phyloP scores from a whole-genome alignment of 2,113 vertebrate genomes.

The Neodon shergylaensis region DNA sequence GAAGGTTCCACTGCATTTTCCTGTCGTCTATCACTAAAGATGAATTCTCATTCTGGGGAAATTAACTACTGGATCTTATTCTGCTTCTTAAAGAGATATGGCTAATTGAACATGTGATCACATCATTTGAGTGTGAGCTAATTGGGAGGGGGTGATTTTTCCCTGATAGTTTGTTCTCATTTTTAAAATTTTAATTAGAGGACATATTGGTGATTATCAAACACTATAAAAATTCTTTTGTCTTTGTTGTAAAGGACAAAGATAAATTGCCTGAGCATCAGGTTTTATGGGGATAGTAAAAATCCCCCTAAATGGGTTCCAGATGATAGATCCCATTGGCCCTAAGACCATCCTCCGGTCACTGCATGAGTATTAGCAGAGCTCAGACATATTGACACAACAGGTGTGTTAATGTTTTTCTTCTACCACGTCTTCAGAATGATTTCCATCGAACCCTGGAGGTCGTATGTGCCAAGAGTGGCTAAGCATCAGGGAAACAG shows the following conservation, averaged over 20 bases:
- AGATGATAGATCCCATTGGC: background rate
- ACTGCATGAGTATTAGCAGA: background rate
- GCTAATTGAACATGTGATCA: background rate
- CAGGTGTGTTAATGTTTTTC: background rate
- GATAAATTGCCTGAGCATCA: slow-evolving; percentile 41
- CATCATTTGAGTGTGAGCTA: background rate
- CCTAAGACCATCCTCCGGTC: background rate
- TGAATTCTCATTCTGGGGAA: background rate
- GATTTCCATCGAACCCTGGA: background rate
- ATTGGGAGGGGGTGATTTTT: background rate
- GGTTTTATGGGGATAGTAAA: slow-evolving; percentile 25
- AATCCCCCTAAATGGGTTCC: background rate
- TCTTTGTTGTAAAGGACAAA: slow-evolving; percentile 15
- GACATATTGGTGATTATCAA: background rate
- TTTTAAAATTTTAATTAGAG: background rate
- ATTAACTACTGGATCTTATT: background rate
- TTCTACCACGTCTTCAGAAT: background rate
- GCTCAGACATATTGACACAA: background rate
- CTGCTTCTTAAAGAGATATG: background rate
- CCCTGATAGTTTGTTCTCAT: background rate
- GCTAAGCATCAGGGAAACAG: background rate
- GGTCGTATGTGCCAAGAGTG: background rate
- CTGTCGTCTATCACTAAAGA: background rate
- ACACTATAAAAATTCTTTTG: background rate
- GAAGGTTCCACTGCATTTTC: background rate